Base-by-base conservation (phyloP, 2,888 invertebrate genomes). In the Cryptosula pallasiana region DNA sequence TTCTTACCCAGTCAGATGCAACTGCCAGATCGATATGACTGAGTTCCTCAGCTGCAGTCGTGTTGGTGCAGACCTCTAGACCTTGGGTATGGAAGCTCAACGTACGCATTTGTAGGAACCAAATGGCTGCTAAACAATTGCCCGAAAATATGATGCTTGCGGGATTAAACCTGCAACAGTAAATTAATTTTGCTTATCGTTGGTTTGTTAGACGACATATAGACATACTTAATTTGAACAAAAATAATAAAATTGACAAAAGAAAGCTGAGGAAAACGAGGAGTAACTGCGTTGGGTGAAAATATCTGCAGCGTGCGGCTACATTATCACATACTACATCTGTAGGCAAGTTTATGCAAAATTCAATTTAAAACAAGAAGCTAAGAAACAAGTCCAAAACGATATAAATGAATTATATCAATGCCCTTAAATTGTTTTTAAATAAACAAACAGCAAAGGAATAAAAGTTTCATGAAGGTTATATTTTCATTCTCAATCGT, bases 101-200 rank as follows among this genome's bases (percentile, higher is more conserved):
- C 3, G 35, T 54, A 20, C 70, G 34, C 23, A 54, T 2, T 23
- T 70, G 45, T 5, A 70, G 70, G 27, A 70, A 54, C 70, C 70
- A 70, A 23, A 54, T 32, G 29, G 32, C 29, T 9, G 70, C 55
- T 29, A 54, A 36, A 29, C 70, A 36, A 45, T 54, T 54, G 35
- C 29, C 70, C 1, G 55, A n/a, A 23, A 54, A 70, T 5, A 36
- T 9, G 16, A 36, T 23, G 5, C n/a, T 25, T 2, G 70, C 70
- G 2, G 70, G 70, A 16, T 36, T 54, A n/a, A 70, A n/a, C 70
- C 70, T 70, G 70, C 45, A 54, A 36, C 20, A 45, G 45, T 5
- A 45, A 45, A 5, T 13, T 45, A 13, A 45, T 45, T 45, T 45
- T 5, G 9, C 5, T 13, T 13, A 45, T 45, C 45, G 20, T 13